These are phyloP conservation scores for Electrona antarctica DNA, from an alignment of 2,113 vertebrate genomes.

Conservation along the genomic window DNA sequence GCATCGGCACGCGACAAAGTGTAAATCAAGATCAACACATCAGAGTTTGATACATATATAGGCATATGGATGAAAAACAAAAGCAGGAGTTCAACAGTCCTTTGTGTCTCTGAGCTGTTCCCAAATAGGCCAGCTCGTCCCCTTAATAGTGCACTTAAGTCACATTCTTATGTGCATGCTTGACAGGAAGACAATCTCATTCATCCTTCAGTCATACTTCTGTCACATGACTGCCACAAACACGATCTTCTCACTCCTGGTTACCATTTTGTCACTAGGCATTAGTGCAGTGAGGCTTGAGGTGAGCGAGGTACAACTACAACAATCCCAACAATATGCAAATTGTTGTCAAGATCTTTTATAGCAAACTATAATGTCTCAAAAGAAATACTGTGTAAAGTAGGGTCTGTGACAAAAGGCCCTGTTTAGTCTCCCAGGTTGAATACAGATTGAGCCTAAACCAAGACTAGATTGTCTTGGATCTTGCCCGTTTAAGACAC, in stretches of 20 bases:
- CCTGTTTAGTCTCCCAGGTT: conserved; percentile 56
- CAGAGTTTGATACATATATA: conserved; percentile 50
- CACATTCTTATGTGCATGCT: conserved; percentile 43
- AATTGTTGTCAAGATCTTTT: conserved; percentile 28
- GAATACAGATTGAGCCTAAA: conserved; percentile 51
- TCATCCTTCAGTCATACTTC: background rate
- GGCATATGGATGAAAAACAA: conserved; percentile 59
- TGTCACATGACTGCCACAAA: conserved; percentile 35
- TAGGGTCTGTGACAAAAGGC: conserved; percentile 47
- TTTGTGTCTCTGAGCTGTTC: conserved; percentile 41
- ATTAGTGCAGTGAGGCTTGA: conserved; percentile 19
- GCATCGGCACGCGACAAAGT: too few relatives aligned
- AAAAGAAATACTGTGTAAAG: conserved; percentile 44
- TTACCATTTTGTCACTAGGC: conserved; percentile 27
- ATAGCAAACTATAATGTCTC: conserved; percentile 48
- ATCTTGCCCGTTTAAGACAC: conserved; percentile 43
- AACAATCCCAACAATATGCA: conserved; percentile 39
- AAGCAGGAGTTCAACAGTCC: conserved; percentile 62
- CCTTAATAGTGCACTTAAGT: conserved; percentile 22
- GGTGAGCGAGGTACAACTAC: conserved; percentile 47
- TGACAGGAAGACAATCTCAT: conserved; percentile 48
- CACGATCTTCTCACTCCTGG: conserved; percentile 37
- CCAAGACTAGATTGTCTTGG: conserved; percentile 40
- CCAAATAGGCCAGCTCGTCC: conserved; percentile 30
- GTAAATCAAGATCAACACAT: conserved; percentile 41